A percentile compares a stretch with the other conserved stretches of the same genome.
phyloP scores from a whole-genome alignment of 2,113 vertebrate species.

The Fregetta grallaria region DNA sequence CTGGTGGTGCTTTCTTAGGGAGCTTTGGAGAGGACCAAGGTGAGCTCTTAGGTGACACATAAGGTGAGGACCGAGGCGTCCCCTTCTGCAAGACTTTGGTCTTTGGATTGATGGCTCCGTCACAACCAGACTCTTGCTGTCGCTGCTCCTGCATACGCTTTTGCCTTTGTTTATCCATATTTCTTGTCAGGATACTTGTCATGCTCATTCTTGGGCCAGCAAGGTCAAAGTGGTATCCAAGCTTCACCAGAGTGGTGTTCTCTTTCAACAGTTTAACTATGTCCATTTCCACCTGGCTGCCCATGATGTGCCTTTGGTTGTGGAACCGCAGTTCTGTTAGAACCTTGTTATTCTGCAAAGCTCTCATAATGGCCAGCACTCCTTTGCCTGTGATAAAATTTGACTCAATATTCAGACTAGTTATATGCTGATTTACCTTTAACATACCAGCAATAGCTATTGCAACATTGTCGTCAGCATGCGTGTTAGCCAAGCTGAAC shows the following conservation, averaged over 20 bases:
- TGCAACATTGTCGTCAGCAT: conserved; percentile 87
- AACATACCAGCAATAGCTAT: conserved; percentile 88
- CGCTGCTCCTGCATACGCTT: conserved; percentile 89
- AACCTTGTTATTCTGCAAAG: conserved; percentile 83
- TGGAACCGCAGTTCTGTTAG: conserved; percentile 95
- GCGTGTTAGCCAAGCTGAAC: conserved; percentile 92
- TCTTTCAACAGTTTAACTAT: conserved; percentile 91
- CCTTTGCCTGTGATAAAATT: conserved; percentile 95
- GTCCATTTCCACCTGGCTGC: conserved; percentile 97
- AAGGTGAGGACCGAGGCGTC: conserved; percentile 84
- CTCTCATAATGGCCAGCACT: conserved; percentile 88
- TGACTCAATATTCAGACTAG: conserved; percentile 91
- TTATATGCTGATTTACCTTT: conserved; percentile 84
- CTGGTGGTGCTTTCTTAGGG: conserved; percentile 65
- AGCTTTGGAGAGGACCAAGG: conserved; percentile 88
- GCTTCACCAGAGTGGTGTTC: conserved; percentile 87
- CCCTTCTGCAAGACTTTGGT: conserved; percentile 82
- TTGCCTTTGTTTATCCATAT: conserved; percentile 94
- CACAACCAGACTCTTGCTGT: conserved; percentile 69
- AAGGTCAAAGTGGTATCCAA: conserved; percentile 96
- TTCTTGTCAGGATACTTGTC: conserved; percentile 93
- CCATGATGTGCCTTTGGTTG: conserved; percentile 97
- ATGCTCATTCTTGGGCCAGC: conserved; percentile 96
- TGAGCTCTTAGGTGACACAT: conserved; percentile 82
- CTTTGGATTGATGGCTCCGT: conserved; percentile 74